Conservation (phyloP, 2,113 vertebrate species). For the human (Homo sapiens) region GRCh38 chr3:107513001-107513500, state of each 20-base stretch:
- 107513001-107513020: slow-evolving; percentile 17
- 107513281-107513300: not conserved
- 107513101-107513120: not conserved
- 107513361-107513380: not conserved
- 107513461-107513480: too few relatives aligned
- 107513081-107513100: not conserved
- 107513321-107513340: not conserved
- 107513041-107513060: not conserved
- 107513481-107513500: too few relatives aligned
- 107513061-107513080: not conserved
- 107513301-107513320: slow-evolving; percentile 25
- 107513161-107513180: not conserved
- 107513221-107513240: not conserved
- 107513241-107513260: slow-evolving; percentile 25
- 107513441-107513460: not conserved
- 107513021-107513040: not conserved
- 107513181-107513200: not conserved
- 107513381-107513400: slow-evolving; percentile 2
- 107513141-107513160: slow-evolving; percentile 34
- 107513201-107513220: not conserved
- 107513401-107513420: not conserved
- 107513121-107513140: not conserved
- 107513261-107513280: not conserved
- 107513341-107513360: not conserved
- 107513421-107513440: not conserved